Percentiles rank a stretch among this genome's conserved stretches.
phyloP scores from a whole-genome alignment of 2,888 invertebrate genomes.

The Callosobruchus maculatus region DNA sequence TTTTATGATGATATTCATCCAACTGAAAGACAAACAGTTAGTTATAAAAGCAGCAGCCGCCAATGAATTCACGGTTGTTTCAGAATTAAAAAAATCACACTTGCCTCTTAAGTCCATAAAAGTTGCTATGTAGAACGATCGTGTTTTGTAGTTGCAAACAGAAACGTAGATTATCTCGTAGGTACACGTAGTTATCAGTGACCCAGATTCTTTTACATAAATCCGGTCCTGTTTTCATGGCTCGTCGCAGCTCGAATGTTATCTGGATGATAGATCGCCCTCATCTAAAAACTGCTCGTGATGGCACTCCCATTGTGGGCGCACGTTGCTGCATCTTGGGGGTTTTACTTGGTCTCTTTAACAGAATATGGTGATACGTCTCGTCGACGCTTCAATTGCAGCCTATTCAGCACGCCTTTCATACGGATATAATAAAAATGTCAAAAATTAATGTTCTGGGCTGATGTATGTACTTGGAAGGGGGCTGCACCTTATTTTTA shows the following conservation, averaged over 20 bases:
- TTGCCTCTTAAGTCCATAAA: too few relatives aligned
- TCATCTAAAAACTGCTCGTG: neutral
- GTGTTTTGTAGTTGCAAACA: neutral
- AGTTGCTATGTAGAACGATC: neutral
- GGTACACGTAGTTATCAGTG: neutral
- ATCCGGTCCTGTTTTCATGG: neutral
- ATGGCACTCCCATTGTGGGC: neutral
- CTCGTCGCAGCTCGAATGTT: neutral
- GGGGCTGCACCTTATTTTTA: neutral
- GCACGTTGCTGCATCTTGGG: neutral
- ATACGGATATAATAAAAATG: neutral
- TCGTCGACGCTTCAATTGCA: neutral
- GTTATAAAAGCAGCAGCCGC: too few relatives aligned
- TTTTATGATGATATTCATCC: too few relatives aligned
- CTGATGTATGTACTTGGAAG: neutral
- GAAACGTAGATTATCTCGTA: neutral
- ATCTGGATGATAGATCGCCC: neutral
- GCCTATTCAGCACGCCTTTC: neutral
- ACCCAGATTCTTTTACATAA: neutral
- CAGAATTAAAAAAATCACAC: too few relatives aligned
- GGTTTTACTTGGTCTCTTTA: neutral
- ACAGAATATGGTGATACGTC: neutral
- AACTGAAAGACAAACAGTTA: too few relatives aligned
- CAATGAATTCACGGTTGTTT: too few relatives aligned
- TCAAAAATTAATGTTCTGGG: neutral